Conservation (phyloP, 2,113 vertebrate genomes). For the Poeciliopsis prolifica region DNA sequence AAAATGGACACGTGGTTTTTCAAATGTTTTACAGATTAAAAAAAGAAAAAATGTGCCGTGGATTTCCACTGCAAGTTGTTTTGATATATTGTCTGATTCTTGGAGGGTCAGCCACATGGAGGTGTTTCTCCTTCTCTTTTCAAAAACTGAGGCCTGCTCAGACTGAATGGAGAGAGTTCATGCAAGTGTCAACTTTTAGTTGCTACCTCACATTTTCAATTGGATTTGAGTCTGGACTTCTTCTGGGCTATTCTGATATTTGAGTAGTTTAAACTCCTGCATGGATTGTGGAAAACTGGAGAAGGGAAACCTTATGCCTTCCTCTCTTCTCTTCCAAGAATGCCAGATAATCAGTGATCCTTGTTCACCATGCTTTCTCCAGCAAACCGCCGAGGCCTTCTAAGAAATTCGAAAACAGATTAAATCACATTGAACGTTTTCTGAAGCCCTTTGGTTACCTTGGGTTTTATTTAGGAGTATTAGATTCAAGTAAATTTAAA, state of each 20-base stretch:
- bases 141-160: background rate
- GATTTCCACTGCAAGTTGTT: background rate
- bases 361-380: too few relatives aligned
- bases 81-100: background rate
- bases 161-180: background rate
- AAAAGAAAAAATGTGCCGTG: background rate
- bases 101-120: too few relatives aligned
- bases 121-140: background rate
- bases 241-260: background rate
- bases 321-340: background rate
- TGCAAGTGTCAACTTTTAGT: background rate
- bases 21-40: background rate
- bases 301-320: background rate
- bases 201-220: background rate
- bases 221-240: background rate
- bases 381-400: background rate
- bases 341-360: too few relatives aligned
- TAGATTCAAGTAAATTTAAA: background rate
- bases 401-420: background rate
- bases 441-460: background rate
- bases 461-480: background rate
- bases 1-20: background rate
- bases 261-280: background rate
- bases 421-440: background rate
- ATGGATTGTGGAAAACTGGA: background rate